Conservation (phyloP, 2,797 vertebrate species). For the Rousettus madagascariensis region DNA sequence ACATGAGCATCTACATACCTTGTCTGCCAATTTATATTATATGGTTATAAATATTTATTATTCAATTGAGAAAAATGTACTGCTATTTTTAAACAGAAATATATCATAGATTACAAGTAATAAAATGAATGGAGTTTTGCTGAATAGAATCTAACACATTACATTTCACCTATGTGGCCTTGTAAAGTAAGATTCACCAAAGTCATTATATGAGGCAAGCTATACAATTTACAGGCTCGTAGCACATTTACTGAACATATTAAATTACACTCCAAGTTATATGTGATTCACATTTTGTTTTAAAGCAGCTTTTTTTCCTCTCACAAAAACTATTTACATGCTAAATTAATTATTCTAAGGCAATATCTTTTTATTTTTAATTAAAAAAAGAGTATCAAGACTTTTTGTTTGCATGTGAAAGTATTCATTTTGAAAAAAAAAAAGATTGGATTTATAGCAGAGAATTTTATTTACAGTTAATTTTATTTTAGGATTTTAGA, state of each 20-base stretch:
- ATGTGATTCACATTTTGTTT: slow-evolving; percentile 35
- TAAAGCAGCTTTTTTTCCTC: neutral
- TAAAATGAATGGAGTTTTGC: slow-evolving; percentile 4
- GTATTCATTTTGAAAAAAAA: neutral
- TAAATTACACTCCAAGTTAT: slow-evolving; percentile 6
- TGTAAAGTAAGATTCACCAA: neutral
- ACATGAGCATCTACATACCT: neutral
- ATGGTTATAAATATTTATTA: neutral
- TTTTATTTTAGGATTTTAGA: neutral
- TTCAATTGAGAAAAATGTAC: neutral
- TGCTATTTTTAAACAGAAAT: slow-evolving; percentile 19
- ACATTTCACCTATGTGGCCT: neutral
- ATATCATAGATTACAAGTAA: neutral
- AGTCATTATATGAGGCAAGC: neutral
- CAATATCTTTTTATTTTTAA: slow-evolving; percentile 10
- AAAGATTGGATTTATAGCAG: neutral
- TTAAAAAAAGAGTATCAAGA: neutral
- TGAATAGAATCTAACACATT: neutral
- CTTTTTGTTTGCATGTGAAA: neutral
- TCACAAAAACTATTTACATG: slow-evolving; percentile 3
- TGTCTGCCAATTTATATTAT: neutral
- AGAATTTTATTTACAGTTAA: slow-evolving; percentile 10
- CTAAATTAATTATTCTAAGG: neutral
- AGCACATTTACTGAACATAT: neutral
- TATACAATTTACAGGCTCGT: neutral